Conservation (phyloP, 2,888 invertebrate species). For the Carpatolechia fugitivella region DNA sequence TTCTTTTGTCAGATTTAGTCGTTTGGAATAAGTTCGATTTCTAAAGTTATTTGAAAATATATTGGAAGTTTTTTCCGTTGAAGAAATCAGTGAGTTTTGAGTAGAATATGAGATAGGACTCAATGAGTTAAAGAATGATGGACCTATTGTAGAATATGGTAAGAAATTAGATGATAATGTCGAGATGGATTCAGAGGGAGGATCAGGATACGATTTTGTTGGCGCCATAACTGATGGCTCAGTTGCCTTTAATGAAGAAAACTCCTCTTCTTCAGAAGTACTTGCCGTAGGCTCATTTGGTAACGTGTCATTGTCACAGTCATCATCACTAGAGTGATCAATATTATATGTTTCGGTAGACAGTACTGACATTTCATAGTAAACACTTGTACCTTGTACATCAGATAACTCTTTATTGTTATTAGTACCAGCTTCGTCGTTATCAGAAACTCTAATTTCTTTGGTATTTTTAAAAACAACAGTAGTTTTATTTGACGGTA, state of each 20-base stretch:
- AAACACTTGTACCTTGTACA: constrained; percentile 74
- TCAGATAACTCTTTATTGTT: constrained; percentile 66
- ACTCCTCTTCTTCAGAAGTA: constrained; percentile 47
- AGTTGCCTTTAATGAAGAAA: constrained; percentile 42
- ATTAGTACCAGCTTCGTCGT: constrained; percentile 59
- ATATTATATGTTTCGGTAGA: constrained; percentile 71
- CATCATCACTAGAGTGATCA: constrained; percentile 55
- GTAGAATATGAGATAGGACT: constrained; percentile 39
- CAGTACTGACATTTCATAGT: constrained; percentile 71
- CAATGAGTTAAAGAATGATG: constrained; percentile 32
- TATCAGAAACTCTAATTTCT: constrained; percentile 67
- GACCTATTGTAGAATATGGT: constrained; percentile 43
- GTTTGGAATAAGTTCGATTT: constrained; percentile 62
- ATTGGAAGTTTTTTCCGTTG: constrained; percentile 44
- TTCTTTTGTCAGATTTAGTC: constrained; percentile 58
- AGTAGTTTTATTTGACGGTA: constrained; percentile 68
- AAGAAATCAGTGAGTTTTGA: constrained; percentile 47
- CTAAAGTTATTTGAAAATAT: constrained; percentile 48
- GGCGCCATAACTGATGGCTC: constrained; percentile 33
- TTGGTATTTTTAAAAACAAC: constrained; percentile 78
- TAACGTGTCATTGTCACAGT: constrained; percentile 63
- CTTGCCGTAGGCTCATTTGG: constrained; percentile 48
- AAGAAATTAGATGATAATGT: constrained; percentile 40
- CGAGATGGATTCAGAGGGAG: constrained; percentile 35
- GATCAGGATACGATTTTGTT: constrained; percentile 30